Base-by-base conservation (phyloP, 1,140 invertebrate species). In the Lanistes nyassanus region DNA sequence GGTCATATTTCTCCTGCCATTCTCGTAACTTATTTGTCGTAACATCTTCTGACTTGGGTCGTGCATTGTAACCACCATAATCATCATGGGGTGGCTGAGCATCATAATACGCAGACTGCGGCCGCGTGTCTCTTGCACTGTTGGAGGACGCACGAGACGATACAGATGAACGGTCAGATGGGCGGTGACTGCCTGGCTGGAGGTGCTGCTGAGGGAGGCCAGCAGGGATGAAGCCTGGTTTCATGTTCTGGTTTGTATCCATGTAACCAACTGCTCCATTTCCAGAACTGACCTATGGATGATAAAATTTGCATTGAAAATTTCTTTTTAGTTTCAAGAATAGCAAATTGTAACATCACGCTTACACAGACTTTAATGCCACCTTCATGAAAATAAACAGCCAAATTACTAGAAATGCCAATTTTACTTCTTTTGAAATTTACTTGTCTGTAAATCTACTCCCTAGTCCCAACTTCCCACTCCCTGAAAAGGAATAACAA, bases 1-100 rank as follows among this genome's bases (percentile, higher is more conserved):
- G 79, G 56, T 80, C 72, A 21, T 80, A 82, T 71, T 83, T 83
- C 55, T 84, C 81, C 72, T 82, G 83, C 81, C 83, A 83, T 31
- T 84, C 82, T 60, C 82, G 74, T 3, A 84, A 75, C 69, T 82
- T 82, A 39, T 81, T 80, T 13, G 79, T 47, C 47, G 76, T 83
- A 0, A 88, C 78, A 65, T 88, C 86, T 65, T 83, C 85, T 37
- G 86, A 88, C 65, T 79, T 81, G 3, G 86, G 86, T 47, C 86
- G 34, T 9, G 37, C 37, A 6, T 29, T 47, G 56, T 60, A 77
- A 76, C n/a, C 79, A 55, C 47, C 64, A 13, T 34, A 26, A 47
- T 76, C 79, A 34, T 79, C 80, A 21, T 74, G 79, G 13, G 76
- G 60, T 0, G 77, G 76, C 56, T 53, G 56, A 34, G 78, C 75